These are phyloP conservation scores for Hyles vespertilio DNA, from an alignment of 1,140 invertebrate genomes.

Conservation along the genomic window DNA sequence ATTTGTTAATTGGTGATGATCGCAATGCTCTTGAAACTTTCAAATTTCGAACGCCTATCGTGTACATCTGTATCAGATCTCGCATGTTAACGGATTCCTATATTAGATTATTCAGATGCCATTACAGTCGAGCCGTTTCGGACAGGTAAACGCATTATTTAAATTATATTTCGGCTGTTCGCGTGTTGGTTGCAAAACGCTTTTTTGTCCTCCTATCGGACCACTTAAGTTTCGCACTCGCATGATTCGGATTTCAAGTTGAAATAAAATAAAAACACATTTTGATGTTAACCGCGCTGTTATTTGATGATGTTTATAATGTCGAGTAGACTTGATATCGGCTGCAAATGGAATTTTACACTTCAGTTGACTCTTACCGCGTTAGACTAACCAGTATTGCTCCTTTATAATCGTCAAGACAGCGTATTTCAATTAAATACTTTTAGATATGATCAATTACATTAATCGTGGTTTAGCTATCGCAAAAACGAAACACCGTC, in stretches of 20 bases:
- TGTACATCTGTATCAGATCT: slow-evolving; percentile 13
- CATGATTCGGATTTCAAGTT: slow-evolving; percentile 57
- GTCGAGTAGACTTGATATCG: too few relatives aligned
- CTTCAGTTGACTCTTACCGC: too few relatives aligned
- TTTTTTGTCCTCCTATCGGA: slow-evolving; percentile 56
- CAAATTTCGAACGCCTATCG: slow-evolving; percentile 13
- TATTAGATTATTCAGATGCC: slow-evolving; percentile 37
- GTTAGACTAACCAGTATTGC: not conserved
- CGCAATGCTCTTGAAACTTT: slow-evolving; percentile 10
- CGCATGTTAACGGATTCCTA: slow-evolving; percentile 15
- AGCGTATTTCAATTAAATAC: slow-evolving; percentile 48
- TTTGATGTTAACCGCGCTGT: not conserved
- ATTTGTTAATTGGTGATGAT: slow-evolving; percentile 4
- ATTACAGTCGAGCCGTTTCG: slow-evolving; percentile 47
- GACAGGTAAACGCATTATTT: slow-evolving; percentile 58
- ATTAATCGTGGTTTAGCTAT: slow-evolving; percentile 53
- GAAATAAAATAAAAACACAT: slow-evolving; percentile 24
- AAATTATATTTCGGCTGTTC: slow-evolving; percentile 48
- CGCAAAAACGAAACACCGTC: slow-evolving; percentile 40
- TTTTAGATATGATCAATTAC: slow-evolving; percentile 40
- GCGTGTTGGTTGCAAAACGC: slow-evolving; percentile 56
- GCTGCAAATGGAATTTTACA: too few relatives aligned
- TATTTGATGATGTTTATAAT: too few relatives aligned
- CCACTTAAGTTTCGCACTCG: slow-evolving; percentile 54
- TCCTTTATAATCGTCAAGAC: slow-evolving; percentile 9